Evolutionary conservation across 1,140 invertebrate species (phyloP).

Genomic region (Zeugodacus cucurbitae): DNA sequence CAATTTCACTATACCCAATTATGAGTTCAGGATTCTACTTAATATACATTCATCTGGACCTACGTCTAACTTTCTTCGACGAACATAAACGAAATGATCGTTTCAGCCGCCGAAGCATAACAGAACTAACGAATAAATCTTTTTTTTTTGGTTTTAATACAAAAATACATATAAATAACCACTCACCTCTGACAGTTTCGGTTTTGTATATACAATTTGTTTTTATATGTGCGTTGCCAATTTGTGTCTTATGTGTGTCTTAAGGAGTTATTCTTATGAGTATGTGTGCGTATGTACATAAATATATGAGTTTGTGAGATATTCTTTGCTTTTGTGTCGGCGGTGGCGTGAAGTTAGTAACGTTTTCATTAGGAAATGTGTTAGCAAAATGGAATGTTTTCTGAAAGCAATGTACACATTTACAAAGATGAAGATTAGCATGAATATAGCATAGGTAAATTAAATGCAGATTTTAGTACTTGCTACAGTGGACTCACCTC

Average conservation of each 20-base stretch:
- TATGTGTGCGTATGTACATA: background rate
- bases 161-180: background rate
- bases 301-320: background rate
- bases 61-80: too few relatives aligned
- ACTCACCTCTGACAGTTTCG: background rate
- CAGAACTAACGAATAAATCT: too few relatives aligned
- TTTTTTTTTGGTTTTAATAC: background rate
- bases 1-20: too few relatives aligned
- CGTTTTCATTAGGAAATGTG: slow-evolving; percentile 61
- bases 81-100: background rate
- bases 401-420: slow-evolving; percentile 50
- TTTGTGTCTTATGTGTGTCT: background rate
- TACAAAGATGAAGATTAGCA: slow-evolving; percentile 17
- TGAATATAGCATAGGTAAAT: slow-evolving; percentile 4
- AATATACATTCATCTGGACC: too few relatives aligned
- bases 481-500: slow-evolving; percentile 52
- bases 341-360: slow-evolving; percentile 54
- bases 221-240: background rate
- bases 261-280: background rate
- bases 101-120: background rate
- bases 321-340: background rate
- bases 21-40: too few relatives aligned
- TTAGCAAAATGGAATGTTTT: slow-evolving; percentile 50
- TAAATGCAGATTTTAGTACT: background rate
- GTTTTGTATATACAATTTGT: background rate